phyloP scores from a whole-genome alignment of 2,888 invertebrate species.

The Uloborus plumipes region DNA sequence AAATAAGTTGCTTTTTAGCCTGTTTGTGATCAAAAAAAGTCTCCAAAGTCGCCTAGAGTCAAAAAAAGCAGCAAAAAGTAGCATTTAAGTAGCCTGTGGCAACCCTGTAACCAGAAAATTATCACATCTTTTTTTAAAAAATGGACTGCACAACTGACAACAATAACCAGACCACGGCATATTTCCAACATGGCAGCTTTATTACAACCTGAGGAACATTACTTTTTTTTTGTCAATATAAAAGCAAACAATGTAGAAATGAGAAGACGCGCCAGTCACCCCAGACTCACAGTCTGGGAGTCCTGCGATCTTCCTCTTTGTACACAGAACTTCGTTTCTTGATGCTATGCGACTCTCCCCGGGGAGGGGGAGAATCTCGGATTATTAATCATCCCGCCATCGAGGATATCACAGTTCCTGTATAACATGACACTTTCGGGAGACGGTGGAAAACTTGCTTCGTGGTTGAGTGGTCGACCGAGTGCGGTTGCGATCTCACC shows the following conservation, averaged over 20 bases:
- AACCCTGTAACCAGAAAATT: no score
- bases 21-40: no score
- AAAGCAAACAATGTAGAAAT: constrained; percentile 65
- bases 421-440: constrained; percentile 65
- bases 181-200: constrained; percentile 65
- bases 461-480: constrained; percentile 50
- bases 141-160: no score
- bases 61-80: no score
- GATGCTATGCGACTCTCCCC: constrained; percentile 56
- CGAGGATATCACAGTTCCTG: constrained; percentile 65
- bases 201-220: constrained; percentile 66
- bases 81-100: no score
- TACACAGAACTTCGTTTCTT: constrained; percentile 62
- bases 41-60: no score
- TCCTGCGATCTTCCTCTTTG: constrained; percentile 61
- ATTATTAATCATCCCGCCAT: constrained; percentile 41
- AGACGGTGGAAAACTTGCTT: constrained; percentile 58
- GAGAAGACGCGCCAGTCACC: constrained; percentile 64
- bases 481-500: no score
- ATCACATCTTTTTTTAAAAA: no score
- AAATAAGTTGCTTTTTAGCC: no score
- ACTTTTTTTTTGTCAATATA: constrained; percentile 63
- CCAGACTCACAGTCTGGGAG: constrained; percentile 58
- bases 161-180: no score
- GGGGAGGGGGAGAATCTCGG: constrained; percentile 53